Conservation (phyloP, 2,797 vertebrate genomes). For the Hapalemur alaotrensis region DNA sequence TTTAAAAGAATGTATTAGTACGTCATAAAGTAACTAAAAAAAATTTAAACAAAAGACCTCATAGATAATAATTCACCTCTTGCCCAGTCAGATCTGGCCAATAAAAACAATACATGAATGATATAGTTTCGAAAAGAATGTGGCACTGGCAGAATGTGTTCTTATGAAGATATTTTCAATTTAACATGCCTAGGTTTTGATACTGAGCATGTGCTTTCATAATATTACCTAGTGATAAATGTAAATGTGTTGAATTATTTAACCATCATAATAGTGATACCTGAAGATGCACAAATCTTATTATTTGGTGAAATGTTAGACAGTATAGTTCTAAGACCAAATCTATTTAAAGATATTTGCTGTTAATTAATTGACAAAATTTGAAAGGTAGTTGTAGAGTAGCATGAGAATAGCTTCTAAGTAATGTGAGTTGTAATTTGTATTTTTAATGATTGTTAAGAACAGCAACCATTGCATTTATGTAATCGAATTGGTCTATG, state of each 20-base stretch:
- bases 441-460: slow-evolving; percentile 47
- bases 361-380: slow-evolving; percentile 43
- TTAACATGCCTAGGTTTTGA: neutral
- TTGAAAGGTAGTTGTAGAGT: slow-evolving; percentile 36
- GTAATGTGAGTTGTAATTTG: slow-evolving; percentile 29
- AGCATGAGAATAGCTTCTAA: slow-evolving; percentile 40
- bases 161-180: neutral
- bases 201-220: neutral
- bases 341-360: slow-evolving; percentile 36
- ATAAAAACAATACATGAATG: neutral
- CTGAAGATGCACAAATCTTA: slow-evolving; percentile 26
- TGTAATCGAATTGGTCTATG: neutral
- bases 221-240: slow-evolving; percentile 29
- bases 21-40: neutral
- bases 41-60: neutral
- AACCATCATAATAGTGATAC: neutral
- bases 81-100: neutral
- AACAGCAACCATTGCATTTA: neutral
- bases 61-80: neutral
- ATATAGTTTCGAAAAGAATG: neutral
- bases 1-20: neutral
- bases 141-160: neutral
- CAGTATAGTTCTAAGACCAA: neutral
- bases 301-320: slow-evolving; percentile 30
- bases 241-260: slow-evolving; percentile 39